Base-by-base conservation (phyloP, 1,140 invertebrate genomes). In the Brachionus paranguensis region DNA sequence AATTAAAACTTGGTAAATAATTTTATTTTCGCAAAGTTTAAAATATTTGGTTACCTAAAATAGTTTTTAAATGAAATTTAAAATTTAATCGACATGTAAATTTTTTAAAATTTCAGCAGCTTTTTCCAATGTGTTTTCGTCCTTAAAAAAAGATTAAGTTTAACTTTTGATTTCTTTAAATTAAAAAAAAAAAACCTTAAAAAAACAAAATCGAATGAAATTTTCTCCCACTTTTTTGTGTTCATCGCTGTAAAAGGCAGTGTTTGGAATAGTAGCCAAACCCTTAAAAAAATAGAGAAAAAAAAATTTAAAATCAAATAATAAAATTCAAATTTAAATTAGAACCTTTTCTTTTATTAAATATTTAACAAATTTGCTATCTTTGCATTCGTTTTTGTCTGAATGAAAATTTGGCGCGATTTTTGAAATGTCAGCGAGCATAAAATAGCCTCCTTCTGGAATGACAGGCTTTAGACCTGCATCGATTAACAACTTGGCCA, bases 401-500 rank as follows among this genome's bases (percentile, higher is more conserved):
- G 78, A 33, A 20, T 43, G n/a, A 47, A 81, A 81, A 24, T 68
- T 60, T 43, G 55, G 41, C 12, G 78, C 86, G 12, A 89, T 83
- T 50, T 87, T 86, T 10, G 87, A 92, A 93, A 95, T 97, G 89
- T 99, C 94, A 2, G 95, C 95, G 11, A 99, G 87, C 91, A 99
- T 95, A 88, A 99, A 99, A 89, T 98, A 99, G 0, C 97, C 97
- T 14, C 95, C 96, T 76, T 99, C 94, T 0, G 97, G 97, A 65
- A 98, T 91, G 1, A 94, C 95, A 0, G 96, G 96, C 17, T 92
- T 92, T 92, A 99, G 94, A 0, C 95, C 96, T 78, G 93, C 92
- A 5, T 95, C 93, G 8, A 85, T 88, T 1, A 98, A 89, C 65
- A 94, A 91, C 86, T 93, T 93, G 0, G 92, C 93, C 90, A 99